A percentile compares a stretch with the other conserved stretches of the same genome.
phyloP scores from a whole-genome alignment of 2,888 invertebrate genomes.

The Lasioglossum vierecki region DNA sequence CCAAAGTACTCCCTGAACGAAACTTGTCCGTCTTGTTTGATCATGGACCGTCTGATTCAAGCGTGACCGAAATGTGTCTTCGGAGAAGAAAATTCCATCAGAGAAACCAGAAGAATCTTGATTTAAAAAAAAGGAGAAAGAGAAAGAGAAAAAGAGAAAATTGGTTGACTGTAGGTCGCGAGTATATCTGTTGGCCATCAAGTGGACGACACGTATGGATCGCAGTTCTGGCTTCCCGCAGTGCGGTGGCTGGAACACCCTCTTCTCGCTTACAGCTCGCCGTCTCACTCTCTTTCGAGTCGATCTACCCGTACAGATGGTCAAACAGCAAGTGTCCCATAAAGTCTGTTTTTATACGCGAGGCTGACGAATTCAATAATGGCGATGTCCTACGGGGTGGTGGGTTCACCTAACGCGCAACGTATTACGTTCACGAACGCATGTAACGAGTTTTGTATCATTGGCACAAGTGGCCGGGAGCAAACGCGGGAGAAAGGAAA shows the following conservation, averaged over 20 bases:
- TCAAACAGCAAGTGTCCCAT: conserved; percentile 79
- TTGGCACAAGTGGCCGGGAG: conserved; percentile 49
- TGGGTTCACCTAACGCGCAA: conserved; percentile 63
- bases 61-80: neutral
- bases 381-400: conserved; percentile 53
- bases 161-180: conserved; percentile 37
- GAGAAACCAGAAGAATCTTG: neutral
- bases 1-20: neutral
- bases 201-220: conserved; percentile 54
- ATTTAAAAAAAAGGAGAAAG: neutral
- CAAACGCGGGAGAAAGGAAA: conserved; percentile 1
- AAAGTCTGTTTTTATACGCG: conserved; percentile 79
- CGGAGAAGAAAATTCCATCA: neutral
- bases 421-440: conserved; percentile 75
- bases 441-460: conserved; percentile 81
- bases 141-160: neutral
- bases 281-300: conserved; percentile 22
- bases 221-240: conserved; percentile 61
- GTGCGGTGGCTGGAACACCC: conserved; percentile 57
- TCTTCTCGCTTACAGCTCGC: conserved; percentile 35
- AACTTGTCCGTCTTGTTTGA: neutral
- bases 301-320: conserved; percentile 75
- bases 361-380: conserved; percentile 81
- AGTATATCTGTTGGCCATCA: conserved; percentile 42
- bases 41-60: neutral